These are phyloP conservation scores for Eueides isabella DNA, from an alignment of 1,140 invertebrate species.

Conservation along the genomic window DNA sequence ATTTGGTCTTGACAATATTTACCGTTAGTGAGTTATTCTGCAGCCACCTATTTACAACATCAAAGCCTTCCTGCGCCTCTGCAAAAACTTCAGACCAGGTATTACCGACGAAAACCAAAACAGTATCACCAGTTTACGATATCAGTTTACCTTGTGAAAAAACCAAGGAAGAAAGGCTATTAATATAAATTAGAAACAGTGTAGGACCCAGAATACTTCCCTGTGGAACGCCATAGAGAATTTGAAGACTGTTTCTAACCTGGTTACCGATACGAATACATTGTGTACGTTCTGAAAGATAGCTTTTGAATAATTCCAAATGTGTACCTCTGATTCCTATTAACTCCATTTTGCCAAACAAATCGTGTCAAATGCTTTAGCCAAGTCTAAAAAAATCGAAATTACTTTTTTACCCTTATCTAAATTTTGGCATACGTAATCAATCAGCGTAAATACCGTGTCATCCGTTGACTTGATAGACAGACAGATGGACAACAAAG, in stretches of 20 bases:
- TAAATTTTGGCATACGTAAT: not conserved
- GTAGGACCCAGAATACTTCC: slow-evolving; percentile 24
- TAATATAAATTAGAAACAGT: slow-evolving; percentile 21
- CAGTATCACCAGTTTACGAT: slow-evolving; percentile 7
- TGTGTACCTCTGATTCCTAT: not conserved
- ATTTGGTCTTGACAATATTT: not conserved
- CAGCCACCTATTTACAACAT: not conserved
- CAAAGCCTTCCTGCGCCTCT: not conserved
- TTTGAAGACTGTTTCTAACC: too few relatives aligned
- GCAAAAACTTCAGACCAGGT: too few relatives aligned
- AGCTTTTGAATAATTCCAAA: not conserved
- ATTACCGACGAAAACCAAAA: too few relatives aligned
- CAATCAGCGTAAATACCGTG: not conserved
- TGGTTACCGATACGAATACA: slow-evolving; percentile 7
- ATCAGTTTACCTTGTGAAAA: not conserved
- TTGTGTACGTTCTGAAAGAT: slow-evolving; percentile 5
- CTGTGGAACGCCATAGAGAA: slow-evolving; percentile 16
- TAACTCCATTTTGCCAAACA: not conserved
- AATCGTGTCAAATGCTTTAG: not conserved
- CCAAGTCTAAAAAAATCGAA: not conserved
- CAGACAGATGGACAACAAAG: too few relatives aligned
- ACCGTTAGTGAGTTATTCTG: not conserved
- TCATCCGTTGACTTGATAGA: not conserved
- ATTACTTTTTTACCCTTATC: not conserved
- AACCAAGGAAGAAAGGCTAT: not conserved